Conservation (phyloP, 2,797 vertebrate species). For the Scomberomorus guttatus region DNA sequence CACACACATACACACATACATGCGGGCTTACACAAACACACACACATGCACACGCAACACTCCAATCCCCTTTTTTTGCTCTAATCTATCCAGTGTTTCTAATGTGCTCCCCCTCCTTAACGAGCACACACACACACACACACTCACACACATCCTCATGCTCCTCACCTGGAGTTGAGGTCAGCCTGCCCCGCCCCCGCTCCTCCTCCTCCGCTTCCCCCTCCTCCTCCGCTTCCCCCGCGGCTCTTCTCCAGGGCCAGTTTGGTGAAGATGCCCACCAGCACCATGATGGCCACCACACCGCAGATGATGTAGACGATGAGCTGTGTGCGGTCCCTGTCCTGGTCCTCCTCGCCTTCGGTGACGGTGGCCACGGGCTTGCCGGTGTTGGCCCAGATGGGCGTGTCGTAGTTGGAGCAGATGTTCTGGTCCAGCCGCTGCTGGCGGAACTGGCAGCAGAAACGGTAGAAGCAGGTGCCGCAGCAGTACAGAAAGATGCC, state of each 20-base stretch:
- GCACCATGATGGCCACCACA: conserved; percentile 96
- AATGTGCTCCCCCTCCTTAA: no score
- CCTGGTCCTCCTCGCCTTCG: conserved; percentile 87
- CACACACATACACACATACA: conserved; percentile 8
- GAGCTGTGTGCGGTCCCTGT: conserved; percentile 94
- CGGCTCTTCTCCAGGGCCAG: conserved; percentile 94
- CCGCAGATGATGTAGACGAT: conserved; percentile 98
- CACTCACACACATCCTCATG: background rate
- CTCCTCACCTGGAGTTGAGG: conserved; percentile 80
- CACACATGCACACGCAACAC: background rate
- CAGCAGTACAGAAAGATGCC: conserved; percentile 96
- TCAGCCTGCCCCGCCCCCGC: conserved; percentile 59
- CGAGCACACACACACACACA: background rate
- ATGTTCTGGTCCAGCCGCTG: conserved; percentile 95
- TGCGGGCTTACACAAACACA: background rate
- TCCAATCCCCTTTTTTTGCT: no score
- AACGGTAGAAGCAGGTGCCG: conserved; percentile 97
- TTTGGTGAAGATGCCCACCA: conserved; percentile 96
- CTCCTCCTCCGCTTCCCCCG: conserved; percentile 46
- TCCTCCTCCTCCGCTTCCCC: conserved; percentile 52
- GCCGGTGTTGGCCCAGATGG: conserved; percentile 97
- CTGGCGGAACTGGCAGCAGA: conserved; percentile 96
- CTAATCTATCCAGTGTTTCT: no score
- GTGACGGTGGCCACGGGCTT: conserved; percentile 91
- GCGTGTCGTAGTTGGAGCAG: conserved; percentile 98